These are phyloP conservation scores for Vanacampus margaritifer DNA, from an alignment of 2,113 vertebrate species.

Conservation along the genomic window DNA sequence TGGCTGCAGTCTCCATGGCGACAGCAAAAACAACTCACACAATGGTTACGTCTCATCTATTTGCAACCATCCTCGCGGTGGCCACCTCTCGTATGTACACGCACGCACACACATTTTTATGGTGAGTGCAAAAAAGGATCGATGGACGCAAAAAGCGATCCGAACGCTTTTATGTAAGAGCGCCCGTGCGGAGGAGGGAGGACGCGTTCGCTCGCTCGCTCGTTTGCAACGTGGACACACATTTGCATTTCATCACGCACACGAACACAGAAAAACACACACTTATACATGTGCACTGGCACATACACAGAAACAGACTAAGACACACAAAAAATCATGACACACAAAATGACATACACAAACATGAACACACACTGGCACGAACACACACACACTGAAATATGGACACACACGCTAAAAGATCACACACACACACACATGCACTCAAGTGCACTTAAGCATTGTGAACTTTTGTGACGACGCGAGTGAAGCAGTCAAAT, in stretches of 20 bases:
- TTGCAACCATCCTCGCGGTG: neutral
- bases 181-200: slow-evolving; percentile 28
- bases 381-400: too few species aligned
- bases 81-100: slow-evolving; percentile 1
- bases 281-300: neutral
- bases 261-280: slow-evolving; percentile 20
- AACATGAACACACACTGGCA: too few species aligned
- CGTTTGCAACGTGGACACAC: slow-evolving; percentile 44
- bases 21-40: slow-evolving; percentile 25
- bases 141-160: slow-evolving; percentile 34
- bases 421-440: too few species aligned
- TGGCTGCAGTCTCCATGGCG: slow-evolving; percentile 46
- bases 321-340: too few species aligned
- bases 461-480: too few species aligned
- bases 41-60: neutral
- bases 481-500: too few species aligned
- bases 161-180: slow-evolving; percentile 46
- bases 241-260: slow-evolving; percentile 40
- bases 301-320: too few species aligned
- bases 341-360: too few species aligned
- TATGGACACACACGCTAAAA: too few species aligned
- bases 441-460: too few species aligned
- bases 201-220: neutral
- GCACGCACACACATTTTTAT: neutral
- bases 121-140: slow-evolving; percentile 26